Conservation (phyloP, 2,797 vertebrate genomes). For the Eospalax fontanierii region DNA sequence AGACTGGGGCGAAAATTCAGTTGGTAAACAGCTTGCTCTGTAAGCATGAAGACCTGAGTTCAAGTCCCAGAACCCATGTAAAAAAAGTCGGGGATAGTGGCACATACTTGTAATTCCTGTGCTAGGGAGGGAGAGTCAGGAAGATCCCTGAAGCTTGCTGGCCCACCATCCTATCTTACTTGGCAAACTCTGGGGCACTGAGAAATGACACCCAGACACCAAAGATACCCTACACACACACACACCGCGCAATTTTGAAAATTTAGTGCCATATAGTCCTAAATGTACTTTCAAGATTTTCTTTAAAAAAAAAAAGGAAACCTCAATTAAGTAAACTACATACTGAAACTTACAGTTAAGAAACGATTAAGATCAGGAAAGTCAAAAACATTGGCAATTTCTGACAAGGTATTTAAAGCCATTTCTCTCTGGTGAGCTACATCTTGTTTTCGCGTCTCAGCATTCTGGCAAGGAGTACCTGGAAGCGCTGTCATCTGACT, state of each 20-base stretch:
- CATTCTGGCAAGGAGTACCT: constrained; percentile 91
- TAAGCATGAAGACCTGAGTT: not conserved
- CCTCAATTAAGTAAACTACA: constrained; percentile 24
- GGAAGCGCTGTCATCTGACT: constrained; percentile 93
- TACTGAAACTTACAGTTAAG: constrained; percentile 93
- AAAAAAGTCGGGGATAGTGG: not conserved
- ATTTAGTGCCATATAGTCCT: not conserved
- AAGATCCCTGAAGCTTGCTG: not conserved
- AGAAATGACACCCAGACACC: not conserved
- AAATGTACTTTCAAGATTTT: not conserved
- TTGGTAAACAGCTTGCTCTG: not conserved
- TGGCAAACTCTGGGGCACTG: not conserved
- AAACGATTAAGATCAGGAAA: constrained; percentile 98
- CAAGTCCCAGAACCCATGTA: not conserved
- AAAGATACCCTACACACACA: not conserved
- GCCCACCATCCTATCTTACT: not conserved
- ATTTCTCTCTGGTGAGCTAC: constrained; percentile 95
- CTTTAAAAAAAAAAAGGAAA: constrained; percentile 19
- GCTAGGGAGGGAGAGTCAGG: not conserved
- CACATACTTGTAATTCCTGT: not conserved
- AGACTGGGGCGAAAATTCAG: not conserved
- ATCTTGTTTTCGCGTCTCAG: constrained; percentile 92
- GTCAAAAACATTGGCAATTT: constrained; percentile 98
- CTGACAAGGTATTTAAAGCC: constrained; percentile 96
- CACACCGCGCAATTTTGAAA: not conserved